A percentile compares a stretch with the other conserved stretches of the same genome.
phyloP scores from a whole-genome alignment of 2,113 vertebrate genomes.

The Elachura formosa region DNA sequence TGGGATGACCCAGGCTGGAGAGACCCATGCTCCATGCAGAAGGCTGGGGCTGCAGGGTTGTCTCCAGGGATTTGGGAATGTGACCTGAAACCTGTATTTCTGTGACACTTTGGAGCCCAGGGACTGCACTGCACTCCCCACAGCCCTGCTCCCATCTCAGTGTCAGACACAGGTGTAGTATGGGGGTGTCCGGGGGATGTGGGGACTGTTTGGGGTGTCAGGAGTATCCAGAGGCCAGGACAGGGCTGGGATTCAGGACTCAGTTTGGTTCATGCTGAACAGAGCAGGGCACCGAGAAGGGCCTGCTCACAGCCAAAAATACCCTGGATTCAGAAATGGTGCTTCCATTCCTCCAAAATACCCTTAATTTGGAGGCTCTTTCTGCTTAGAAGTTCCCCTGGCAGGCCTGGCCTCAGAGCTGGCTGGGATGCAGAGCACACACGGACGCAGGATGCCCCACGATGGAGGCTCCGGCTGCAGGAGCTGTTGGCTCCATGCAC shows the following conservation, averaged over 20 bases:
- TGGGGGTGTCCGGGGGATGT: no score
- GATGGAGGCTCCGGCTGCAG: neutral
- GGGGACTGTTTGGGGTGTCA: neutral
- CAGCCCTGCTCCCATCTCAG: neutral
- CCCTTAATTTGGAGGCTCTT: neutral
- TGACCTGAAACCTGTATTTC: neutral
- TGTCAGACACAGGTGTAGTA: rapidly evolving
- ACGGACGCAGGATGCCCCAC: neutral
- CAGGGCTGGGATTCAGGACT: rapidly evolving
- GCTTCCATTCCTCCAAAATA: neutral
- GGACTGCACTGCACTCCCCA: rapidly evolving
- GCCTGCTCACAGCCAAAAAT: rapidly evolving
- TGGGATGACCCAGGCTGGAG: neutral
- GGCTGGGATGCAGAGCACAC: neutral
- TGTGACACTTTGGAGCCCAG: neutral
- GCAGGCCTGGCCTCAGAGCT: neutral
- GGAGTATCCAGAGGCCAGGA: neutral
- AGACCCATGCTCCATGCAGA: rapidly evolving
- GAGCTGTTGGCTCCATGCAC: neutral
- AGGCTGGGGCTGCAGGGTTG: neutral
- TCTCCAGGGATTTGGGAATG: neutral
- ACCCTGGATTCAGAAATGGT: neutral
- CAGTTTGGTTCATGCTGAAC: rapidly evolving
- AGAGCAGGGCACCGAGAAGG: neutral
- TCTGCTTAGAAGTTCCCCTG: neutral